Conservation (phyloP, 1,140 invertebrate species). For the Pseudomyrmex concolor region DNA sequence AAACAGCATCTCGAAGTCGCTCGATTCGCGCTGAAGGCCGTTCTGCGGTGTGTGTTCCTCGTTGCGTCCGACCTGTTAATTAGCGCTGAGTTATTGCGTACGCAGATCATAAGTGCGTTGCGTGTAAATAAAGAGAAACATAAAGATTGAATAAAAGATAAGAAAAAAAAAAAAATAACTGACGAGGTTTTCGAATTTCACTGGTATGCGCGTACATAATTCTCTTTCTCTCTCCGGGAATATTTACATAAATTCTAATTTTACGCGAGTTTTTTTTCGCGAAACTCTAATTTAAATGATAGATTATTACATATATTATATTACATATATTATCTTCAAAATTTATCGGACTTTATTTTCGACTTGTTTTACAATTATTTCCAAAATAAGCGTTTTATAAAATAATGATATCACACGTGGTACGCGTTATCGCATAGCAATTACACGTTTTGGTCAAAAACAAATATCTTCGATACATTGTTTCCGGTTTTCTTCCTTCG, state of each 20-base stretch:
- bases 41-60: not conserved
- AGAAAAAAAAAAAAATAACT: not conserved
- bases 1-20: slow-evolving; percentile 6
- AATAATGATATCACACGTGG: too few species aligned
- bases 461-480: not conserved
- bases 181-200: slow-evolving; percentile 13
- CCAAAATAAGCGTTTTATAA: too few species aligned
- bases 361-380: not conserved
- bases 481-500: not conserved
- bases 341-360: slow-evolving; percentile 12
- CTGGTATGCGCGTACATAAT: not conserved
- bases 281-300: not conserved
- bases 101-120: slow-evolving; percentile 1
- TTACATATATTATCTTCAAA: not conserved
- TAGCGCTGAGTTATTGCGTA: slow-evolving; percentile 30
- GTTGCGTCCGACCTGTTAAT: slow-evolving; percentile 23
- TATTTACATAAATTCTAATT: not conserved
- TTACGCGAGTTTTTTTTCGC: not conserved
- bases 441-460: not conserved
- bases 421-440: too few species aligned
- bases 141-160: slow-evolving; percentile 10
- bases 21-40: not conserved
- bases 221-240: slow-evolving; percentile 1
- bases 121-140: not conserved
- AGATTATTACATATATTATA: not conserved